A percentile compares a stretch with the other conserved stretches of the same genome.
phyloP scores from a whole-genome alignment of 2,888 invertebrate genomes.

The Drosophila birchii region DNA sequence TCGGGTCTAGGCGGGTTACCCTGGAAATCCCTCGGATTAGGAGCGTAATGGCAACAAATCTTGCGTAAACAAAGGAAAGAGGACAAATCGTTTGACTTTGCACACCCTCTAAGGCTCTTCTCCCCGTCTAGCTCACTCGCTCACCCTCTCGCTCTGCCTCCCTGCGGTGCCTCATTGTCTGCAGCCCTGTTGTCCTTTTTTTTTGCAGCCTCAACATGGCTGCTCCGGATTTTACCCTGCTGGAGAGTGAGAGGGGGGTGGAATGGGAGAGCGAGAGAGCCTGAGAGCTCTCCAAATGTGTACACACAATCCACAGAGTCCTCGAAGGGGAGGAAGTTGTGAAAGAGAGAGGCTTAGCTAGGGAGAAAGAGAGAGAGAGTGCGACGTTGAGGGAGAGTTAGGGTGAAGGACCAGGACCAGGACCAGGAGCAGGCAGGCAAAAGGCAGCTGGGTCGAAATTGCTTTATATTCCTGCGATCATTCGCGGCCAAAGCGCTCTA shows the following conservation, averaged over 20 bases:
- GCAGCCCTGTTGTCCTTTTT: slow-evolving; percentile 59
- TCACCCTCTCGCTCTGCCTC: slow-evolving; percentile 18
- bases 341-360: slow-evolving; percentile 3
- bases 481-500: slow-evolving; percentile 49
- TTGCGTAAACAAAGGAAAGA: slow-evolving; percentile 77
- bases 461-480: slow-evolving; percentile 7
- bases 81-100: slow-evolving; percentile 48
- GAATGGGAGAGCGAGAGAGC: background rate
- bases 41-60: slow-evolving; percentile 78
- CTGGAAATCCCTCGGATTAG: slow-evolving; percentile 70
- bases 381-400: slow-evolving; percentile 3
- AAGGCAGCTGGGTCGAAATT: slow-evolving; percentile 51
- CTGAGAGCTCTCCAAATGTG: slow-evolving; percentile 64
- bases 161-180: slow-evolving; percentile 47
- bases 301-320: slow-evolving; percentile 70
- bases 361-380: slow-evolving; percentile 6
- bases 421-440: slow-evolving; percentile 6
- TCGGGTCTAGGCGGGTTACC: slow-evolving; percentile 56
- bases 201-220: slow-evolving; percentile 75
- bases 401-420: slow-evolving; percentile 35
- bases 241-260: background rate
- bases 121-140: slow-evolving; percentile 10
- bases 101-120: slow-evolving; percentile 51
- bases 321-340: slow-evolving; percentile 19
- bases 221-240: slow-evolving; percentile 50